Base-by-base conservation (phyloP, 2,888 invertebrate species). In the Xiphydria camelus region DNA sequence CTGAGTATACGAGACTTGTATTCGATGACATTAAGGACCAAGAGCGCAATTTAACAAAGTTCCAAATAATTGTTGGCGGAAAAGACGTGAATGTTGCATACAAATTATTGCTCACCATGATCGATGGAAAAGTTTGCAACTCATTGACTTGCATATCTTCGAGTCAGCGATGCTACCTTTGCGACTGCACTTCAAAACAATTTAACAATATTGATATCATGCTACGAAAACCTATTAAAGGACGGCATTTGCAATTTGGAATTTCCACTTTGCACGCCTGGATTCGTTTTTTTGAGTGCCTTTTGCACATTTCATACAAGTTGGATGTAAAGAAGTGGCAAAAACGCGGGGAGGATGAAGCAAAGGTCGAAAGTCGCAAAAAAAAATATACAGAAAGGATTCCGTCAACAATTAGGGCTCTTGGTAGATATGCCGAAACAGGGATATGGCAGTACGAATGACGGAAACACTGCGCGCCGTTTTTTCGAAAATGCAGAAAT, bases 241-340 rank as follows among this genome's bases (percentile, higher is more conserved):
- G 18, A 31, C 19, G 23, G 5, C 38, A 51, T 38, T 49, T 56
- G n/a, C 31, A 34, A 14, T 62, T 62, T 43, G 61, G 59, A 20
- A 35, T 63, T 36, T 66, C 64, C 25, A 47, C 49, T 22, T 48
- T 68, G 21, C 65, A 68, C 55, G 58, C 62, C 3, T 68, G 65
- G 65, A 6, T 69, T n/a, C n/a, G n/a, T n/a, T n/a, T n/a, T n/a
- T n/a, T n/a, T n/a, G n/a, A n/a, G n/a, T n/a, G n/a, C n/a, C n/a
- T n/a, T n/a, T n/a, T n/a, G n/a, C n/a, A n/a, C n/a, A n/a, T n/a
- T n/a, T n/a, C n/a, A n/a, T n/a, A 68, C 47, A 61, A 58, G 55
- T 21, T 69, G 9, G 51, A 52, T 10, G 50, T 65, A 18, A 46
- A 60, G 41, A 53, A 64, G 51, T 69, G 67, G 67, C 66, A 68